These are phyloP conservation scores for Caenorhabditis afra DNA, from an alignment of 2,888 invertebrate species.

Conservation along the genomic window DNA sequence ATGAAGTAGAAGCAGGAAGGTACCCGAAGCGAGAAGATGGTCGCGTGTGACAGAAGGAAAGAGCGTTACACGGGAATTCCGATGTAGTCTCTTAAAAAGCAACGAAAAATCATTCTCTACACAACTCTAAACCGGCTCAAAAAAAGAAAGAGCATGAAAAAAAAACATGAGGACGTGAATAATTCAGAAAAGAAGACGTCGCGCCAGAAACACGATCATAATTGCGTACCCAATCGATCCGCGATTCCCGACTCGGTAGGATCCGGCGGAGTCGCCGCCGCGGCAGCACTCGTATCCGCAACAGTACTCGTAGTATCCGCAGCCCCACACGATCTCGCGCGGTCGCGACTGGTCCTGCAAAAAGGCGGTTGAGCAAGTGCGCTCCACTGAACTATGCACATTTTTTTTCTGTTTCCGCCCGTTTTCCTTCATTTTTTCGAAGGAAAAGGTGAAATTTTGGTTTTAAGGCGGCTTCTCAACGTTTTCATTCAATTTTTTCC, in stretches of 20 bases:
- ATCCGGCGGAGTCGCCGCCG: constrained; percentile 36
- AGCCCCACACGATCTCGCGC: constrained; percentile 79
- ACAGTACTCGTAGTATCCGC: constrained; percentile 76
- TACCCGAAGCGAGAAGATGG: background rate
- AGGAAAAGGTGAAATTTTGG: too few relatives aligned
- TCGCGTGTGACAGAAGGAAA: background rate
- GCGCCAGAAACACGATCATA: constrained; percentile 38
- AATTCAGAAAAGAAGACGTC: constrained; percentile 44
- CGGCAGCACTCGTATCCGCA: constrained; percentile 79
- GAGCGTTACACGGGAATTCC: background rate
- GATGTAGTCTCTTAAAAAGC: too few relatives aligned
- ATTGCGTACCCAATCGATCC: constrained; percentile 65
- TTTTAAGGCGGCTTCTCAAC: too few relatives aligned
- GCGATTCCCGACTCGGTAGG: constrained; percentile 26
- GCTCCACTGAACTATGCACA: too few relatives aligned
- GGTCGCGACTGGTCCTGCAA: constrained; percentile 76
- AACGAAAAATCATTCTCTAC: too few relatives aligned
- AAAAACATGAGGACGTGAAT: background rate
- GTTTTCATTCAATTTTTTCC: too few relatives aligned
- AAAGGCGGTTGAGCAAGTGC: too few relatives aligned
- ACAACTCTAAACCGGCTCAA: too few relatives aligned
- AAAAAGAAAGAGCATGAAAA: too few relatives aligned
- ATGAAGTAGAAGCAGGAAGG: background rate
- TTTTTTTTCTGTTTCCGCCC: too few relatives aligned
- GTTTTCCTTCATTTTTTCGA: too few relatives aligned